Evolutionary conservation across 2,888 invertebrate genomes (phyloP).

Genomic region (Epicampocera succincta): DNA sequence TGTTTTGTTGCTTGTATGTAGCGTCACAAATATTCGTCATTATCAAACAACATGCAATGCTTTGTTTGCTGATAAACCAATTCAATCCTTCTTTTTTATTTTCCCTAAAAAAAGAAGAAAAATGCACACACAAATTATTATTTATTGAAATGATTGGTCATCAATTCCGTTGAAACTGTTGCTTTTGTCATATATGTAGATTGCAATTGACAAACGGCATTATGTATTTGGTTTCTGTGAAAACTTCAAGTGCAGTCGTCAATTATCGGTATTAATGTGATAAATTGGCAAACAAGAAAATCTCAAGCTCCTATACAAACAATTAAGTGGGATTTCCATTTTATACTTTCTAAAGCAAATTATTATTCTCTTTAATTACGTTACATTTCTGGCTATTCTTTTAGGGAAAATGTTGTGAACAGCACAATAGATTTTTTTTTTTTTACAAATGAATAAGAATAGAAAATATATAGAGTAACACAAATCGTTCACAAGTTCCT

Average conservation of each 20-base stretch:
- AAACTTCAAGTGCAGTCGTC: neutral
- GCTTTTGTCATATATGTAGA: neutral
- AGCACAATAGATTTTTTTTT: no score
- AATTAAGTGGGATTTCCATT: neutral
- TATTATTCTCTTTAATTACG: no score
- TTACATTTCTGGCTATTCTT: no score
- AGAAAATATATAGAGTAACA: no score
- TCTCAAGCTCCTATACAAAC: neutral
- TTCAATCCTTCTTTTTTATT: neutral
- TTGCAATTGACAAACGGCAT: slow-evolving; percentile 7
- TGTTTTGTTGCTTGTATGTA: no score
- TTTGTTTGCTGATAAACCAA: slow-evolving; percentile 27
- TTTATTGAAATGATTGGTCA: slow-evolving; percentile 34
- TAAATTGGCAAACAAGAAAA: neutral
- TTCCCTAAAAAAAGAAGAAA: neutral
- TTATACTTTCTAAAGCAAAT: no score
- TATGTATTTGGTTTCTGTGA: slow-evolving; percentile 9
- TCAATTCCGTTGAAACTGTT: slow-evolving; percentile 36
- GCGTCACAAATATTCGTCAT: no score
- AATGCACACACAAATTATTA: neutral
- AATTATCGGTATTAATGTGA: slow-evolving; percentile 2
- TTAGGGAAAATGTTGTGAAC: no score
- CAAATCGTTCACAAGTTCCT: no score
- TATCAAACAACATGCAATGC: neutral
- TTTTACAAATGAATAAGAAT: no score